Conservation (phyloP, 1,140 invertebrate genomes). For the Drosophila sproati region DNA sequence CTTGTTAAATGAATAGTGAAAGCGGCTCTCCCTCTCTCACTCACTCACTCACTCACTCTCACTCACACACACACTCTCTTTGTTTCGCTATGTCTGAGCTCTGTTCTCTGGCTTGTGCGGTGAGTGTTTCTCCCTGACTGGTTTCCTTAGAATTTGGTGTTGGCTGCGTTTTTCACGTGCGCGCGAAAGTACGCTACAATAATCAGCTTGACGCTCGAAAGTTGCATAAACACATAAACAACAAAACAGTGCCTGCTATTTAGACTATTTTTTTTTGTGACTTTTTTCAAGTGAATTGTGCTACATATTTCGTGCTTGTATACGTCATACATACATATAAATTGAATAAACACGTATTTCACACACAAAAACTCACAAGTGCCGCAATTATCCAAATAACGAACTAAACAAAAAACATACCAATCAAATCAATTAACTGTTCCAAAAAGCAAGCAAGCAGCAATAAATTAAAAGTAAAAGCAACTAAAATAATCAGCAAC, state of each 20-base stretch:
- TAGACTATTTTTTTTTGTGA: constrained; percentile 54
- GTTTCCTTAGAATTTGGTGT: constrained; percentile 29
- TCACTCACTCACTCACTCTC: constrained; percentile 1
- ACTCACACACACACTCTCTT: background rate
- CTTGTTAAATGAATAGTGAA: constrained; percentile 17
- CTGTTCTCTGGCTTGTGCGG: background rate
- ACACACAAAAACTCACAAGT: background rate
- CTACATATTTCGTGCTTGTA: constrained; percentile 3
- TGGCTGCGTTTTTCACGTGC: constrained; percentile 52
- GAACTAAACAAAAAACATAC: background rate
- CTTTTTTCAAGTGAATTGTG: constrained; percentile 23
- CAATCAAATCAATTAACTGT: background rate
- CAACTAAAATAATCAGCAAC: background rate
- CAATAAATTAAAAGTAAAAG: background rate
- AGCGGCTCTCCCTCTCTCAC: constrained; percentile 18
- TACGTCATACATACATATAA: background rate
- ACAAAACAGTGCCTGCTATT: constrained; percentile 9
- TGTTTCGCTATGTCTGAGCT: background rate
- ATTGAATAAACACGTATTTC: background rate
- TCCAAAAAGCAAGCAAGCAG: too few relatives aligned
- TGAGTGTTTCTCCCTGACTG: background rate
- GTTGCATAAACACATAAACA: constrained; percentile 72
- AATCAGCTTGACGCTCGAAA: constrained; percentile 19
- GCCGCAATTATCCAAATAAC: background rate
- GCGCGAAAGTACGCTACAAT: constrained; percentile 54